A percentile compares a stretch with the other conserved stretches of the same genome.
These are phyloP conservation scores for Zeuzera pyrina DNA, from an alignment of 2,888 invertebrate genomes.

Conservation along the genomic window DNA sequence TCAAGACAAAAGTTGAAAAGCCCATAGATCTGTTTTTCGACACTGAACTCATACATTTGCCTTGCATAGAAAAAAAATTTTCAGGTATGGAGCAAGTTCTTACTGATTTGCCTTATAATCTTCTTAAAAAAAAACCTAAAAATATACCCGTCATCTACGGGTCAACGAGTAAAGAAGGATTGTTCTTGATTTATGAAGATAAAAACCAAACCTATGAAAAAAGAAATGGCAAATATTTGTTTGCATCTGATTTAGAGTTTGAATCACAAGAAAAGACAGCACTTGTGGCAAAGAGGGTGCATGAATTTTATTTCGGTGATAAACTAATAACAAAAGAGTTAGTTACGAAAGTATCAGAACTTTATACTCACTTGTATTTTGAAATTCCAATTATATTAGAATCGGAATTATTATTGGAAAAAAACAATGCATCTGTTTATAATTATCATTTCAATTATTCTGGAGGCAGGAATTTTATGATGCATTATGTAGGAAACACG, in stretches of 20 bases:
- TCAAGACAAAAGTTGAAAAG: slow-evolving; percentile 32
- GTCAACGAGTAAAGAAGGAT: slow-evolving; percentile 47
- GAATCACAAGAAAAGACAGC: slow-evolving; percentile 35
- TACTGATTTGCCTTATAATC: slow-evolving; percentile 47
- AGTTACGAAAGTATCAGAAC: slow-evolving; percentile 38
- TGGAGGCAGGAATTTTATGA: slow-evolving; percentile 47
- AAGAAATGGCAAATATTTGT: slow-evolving; percentile 39
- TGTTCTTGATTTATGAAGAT: slow-evolving; percentile 29
- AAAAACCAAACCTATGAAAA: slow-evolving; percentile 28
- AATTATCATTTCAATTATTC: slow-evolving; percentile 52
- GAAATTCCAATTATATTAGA: slow-evolving; percentile 50
- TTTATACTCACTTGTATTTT: slow-evolving; percentile 54
- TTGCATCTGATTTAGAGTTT: slow-evolving; percentile 54
- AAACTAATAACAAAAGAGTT: slow-evolving; percentile 48
- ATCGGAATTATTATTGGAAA: slow-evolving; percentile 26
- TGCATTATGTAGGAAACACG: slow-evolving; percentile 28
- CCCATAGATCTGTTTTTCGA: slow-evolving; percentile 46
- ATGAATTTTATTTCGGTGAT: slow-evolving; percentile 55
- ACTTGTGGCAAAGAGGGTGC: slow-evolving; percentile 29
- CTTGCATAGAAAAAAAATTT: slow-evolving; percentile 48
- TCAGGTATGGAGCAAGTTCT: slow-evolving; percentile 41
- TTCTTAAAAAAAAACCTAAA: slow-evolving; percentile 30
- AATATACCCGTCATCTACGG: slow-evolving; percentile 41
- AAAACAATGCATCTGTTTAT: slow-evolving; percentile 30
- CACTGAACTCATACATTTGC: slow-evolving; percentile 45